Evolutionary conservation across 2,113 vertebrate species (phyloP).

Genomic region (Triplophysa tibetana): DNA sequence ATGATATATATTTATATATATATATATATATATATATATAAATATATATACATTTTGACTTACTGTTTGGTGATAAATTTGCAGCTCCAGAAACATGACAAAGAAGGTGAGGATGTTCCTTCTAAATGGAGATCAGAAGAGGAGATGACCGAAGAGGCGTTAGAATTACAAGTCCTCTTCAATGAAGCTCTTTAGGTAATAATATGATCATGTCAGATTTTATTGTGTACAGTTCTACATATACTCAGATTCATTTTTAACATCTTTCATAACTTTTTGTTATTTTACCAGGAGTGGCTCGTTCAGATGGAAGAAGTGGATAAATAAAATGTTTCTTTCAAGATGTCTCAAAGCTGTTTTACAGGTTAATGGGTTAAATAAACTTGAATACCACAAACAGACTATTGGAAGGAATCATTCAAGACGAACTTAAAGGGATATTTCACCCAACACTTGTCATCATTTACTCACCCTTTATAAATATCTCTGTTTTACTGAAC

Average conservation of each 20-base stretch:
- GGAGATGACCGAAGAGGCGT: conserved; percentile 81
- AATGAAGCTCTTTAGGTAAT: conserved; percentile 56
- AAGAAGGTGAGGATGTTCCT: conserved; percentile 66
- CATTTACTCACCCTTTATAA: too few species aligned
- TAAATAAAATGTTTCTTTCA: not conserved
- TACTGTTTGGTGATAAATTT: not conserved
- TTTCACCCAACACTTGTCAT: too few species aligned
- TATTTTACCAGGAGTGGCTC: not conserved
- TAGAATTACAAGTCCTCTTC: conserved; percentile 71
- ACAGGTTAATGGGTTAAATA: too few species aligned
- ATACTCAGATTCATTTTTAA: not conserved
- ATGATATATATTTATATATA: too few species aligned
- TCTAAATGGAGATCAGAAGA: conserved; percentile 80
- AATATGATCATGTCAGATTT: not conserved
- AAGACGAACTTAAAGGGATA: too few species aligned
- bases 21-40: too few species aligned
- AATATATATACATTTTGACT: not conserved
- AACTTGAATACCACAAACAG: too few species aligned
- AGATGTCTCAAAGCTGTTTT: not conserved
- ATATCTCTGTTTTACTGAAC: too few species aligned
- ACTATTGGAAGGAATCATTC: too few species aligned
- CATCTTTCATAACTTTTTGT: not conserved
- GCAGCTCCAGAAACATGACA: conserved; percentile 77
- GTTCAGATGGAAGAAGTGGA: not conserved
- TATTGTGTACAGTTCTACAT: not conserved